Base-by-base conservation (phyloP, 2,113 vertebrate genomes). In the Hemicordylus capensis region DNA sequence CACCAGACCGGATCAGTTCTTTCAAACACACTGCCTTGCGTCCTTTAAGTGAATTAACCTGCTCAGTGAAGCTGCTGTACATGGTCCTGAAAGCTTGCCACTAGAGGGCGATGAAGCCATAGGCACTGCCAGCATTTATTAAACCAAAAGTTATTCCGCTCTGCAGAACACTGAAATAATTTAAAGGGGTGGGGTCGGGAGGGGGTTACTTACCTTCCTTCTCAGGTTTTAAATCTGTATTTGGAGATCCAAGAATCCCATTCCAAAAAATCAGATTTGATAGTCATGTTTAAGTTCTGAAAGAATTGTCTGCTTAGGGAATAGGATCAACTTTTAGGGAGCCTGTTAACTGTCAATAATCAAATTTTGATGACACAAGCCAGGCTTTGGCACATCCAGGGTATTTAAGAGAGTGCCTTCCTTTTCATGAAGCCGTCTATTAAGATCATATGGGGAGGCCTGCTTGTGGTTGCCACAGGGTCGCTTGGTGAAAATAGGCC, bases 81-180 rank as follows among this genome's bases (percentile, higher is more conserved):
- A 28, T 37, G 20, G 10, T 51, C 66, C 24, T 37, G 17, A 48
- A 61, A 39, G 34, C 28, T 31, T 37, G 56, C 84, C 84, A 80
- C 76, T 48, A 85, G 84, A 73, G 84, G 84, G 76, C 72, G 76
- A 79, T 72, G 1, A 61, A 15, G 76, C 28, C 76, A 46, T 31
- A 70, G 39, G 39, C 46, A 85, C 64, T 34, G 56, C 42, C 9
- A 17, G 22, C 14, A 24, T 64, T n/a, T n/a, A 63, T 64, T 64
- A 39, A 64, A 66, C 51, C 44, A 54, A 44, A 83, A 24, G 2
- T 17, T 24, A 67, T 48, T 61, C 63, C 58, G 12, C 48, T 20
- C 59, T 76, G 17, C 64, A n/a, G 34, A 59, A 4, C 8, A 1
- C 8, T 76, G 73, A 76, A 76, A 42, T 1, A 20, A 39, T 39